Conservation (phyloP, 2,113 vertebrate genomes). For the Tyto alba region DNA sequence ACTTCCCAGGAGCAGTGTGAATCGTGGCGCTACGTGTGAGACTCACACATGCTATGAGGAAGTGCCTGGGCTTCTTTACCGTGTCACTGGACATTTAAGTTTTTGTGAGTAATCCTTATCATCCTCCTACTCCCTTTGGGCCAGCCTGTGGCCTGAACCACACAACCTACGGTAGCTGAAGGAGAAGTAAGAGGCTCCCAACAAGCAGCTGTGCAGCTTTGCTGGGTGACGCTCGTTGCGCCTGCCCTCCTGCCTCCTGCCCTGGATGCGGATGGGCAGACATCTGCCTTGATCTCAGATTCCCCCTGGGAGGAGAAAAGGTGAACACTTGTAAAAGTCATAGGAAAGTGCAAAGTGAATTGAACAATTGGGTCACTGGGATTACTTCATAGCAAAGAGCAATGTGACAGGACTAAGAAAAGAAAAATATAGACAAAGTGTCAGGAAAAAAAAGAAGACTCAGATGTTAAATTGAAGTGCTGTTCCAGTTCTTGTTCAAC, state of each 20-base stretch:
- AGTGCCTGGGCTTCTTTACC: background rate
- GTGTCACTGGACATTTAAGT: background rate
- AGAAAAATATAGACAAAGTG: background rate
- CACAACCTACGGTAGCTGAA: background rate
- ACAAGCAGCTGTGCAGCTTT: background rate
- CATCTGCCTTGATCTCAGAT: background rate
- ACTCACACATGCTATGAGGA: background rate
- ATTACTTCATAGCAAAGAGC: background rate
- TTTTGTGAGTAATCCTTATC: background rate
- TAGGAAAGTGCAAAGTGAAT: background rate
- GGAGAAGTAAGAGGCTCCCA: background rate
- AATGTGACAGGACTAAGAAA: background rate
- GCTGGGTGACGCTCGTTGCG: background rate
- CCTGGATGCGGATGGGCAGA: background rate
- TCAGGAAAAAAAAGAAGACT: background rate
- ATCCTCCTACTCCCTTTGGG: background rate
- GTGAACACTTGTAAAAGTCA: background rate
- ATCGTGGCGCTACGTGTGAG: background rate
- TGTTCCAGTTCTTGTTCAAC: conserved; percentile 3
- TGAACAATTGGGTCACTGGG: background rate
- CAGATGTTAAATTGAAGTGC: background rate
- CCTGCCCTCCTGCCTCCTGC: background rate
- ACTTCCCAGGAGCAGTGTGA: background rate
- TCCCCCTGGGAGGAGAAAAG: background rate
- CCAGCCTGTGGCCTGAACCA: background rate